These are phyloP conservation scores for Desoria tigrina DNA, from an alignment of 2,888 invertebrate genomes.

Conservation along the genomic window DNA sequence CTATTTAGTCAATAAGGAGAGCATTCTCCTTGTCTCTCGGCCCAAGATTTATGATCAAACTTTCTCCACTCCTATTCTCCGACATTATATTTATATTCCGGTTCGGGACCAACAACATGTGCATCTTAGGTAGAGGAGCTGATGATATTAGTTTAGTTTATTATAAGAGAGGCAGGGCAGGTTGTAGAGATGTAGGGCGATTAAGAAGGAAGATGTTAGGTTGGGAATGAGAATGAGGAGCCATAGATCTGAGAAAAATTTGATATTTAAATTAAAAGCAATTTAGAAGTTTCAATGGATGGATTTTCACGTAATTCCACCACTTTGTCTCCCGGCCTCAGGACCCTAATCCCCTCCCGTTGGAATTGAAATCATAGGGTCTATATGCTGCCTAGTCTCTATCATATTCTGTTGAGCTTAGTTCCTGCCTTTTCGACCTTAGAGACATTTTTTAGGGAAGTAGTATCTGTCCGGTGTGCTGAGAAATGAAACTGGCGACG, in stretches of 20 bases:
- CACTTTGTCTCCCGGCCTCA: constrained; percentile 11
- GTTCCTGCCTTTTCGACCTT: too few species aligned
- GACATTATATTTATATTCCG: too few species aligned
- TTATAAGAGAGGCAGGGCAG: background rate
- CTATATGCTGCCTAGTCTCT: too few species aligned
- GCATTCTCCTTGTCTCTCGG: constrained; percentile 21
- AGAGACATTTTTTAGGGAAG: too few species aligned
- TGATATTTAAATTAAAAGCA: constrained; percentile 27
- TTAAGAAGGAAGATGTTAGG: constrained; percentile 9
- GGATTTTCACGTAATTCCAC: constrained; percentile 18
- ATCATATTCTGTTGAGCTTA: too few species aligned
- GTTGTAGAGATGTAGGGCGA: constrained; percentile 4
- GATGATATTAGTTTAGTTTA: too few species aligned
- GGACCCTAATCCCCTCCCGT: constrained; percentile 2
- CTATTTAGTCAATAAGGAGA: constrained; percentile 27
- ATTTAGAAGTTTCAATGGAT: constrained; percentile 25
- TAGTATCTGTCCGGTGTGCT: too few species aligned
- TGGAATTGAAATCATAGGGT: constrained; percentile 14
- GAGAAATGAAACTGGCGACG: too few species aligned
- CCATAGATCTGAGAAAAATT: constrained; percentile 19
- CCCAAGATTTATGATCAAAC: constrained; percentile 21
- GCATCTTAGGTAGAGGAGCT: too few species aligned
- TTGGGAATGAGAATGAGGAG: constrained; percentile 6
- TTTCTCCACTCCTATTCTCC: constrained; percentile 5
- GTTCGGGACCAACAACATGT: too few species aligned